Evolutionary conservation across 1,140 invertebrate genomes (phyloP), one percentile per base, ranked within the genome.

Genomic region (Druon quercuslanigerum): DNA sequence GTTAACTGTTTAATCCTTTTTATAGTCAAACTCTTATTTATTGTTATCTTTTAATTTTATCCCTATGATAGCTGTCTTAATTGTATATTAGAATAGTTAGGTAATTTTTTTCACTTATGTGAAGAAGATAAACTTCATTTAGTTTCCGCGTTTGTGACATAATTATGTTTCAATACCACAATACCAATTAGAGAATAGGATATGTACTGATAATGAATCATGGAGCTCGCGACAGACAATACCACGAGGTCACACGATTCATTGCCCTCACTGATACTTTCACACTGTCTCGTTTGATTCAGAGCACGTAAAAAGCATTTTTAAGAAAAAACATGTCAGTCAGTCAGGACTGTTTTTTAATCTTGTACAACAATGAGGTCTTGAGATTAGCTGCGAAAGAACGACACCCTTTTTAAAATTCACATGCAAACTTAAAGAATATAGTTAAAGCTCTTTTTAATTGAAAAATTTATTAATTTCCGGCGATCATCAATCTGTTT

Each of bases 181-280:
- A 46, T 66, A 66, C 13, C 60, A 46, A 66, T 66, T 66, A 66
- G 60, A 16, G 25, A 66, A 66, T 40, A 66, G 57, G 57, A 66
- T 66, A 33, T 66, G 5, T 33, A 66, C 25, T 66, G 20, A 66
- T 66, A 66, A 66, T 66, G 57, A 66, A 33, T 14, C 11, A 40
- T 66, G 20, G 13, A 66, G 33, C 14, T 66, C 13, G 60, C 50
- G 54, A 79, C 73, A 73, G 79, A 80, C 79, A 80, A 80, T 80
- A 75, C 76, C 75, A 77, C 40, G 75, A 72, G 79, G 77, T 74
- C 73, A 79, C 71, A 80, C 79, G 72, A 66, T 66, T 81, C 81
- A 81, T 83, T 85, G 83, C 52, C 20, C 73, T 75, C 25, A 19
- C 75, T 51, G 76, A 82, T 86, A 85, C 85, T 86, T 86, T 85